These are phyloP conservation scores for Gryllus bimaculatus DNA, from an alignment of 1,140 invertebrate species.

Conservation along the genomic window DNA sequence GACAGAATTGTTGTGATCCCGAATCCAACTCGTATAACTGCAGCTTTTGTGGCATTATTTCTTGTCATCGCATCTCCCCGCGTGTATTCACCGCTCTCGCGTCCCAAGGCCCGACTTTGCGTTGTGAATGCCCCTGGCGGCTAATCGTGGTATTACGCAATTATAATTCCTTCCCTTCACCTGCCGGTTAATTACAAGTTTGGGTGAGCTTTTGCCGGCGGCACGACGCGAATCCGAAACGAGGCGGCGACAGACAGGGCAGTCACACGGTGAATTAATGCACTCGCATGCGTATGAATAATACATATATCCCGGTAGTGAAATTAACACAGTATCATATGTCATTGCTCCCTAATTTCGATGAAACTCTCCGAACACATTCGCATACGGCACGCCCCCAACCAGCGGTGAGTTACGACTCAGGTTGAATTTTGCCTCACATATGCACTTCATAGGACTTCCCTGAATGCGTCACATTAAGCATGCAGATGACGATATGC, in stretches of 20 bases:
- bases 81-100: too few species aligned
- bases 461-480: neutral
- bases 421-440: neutral
- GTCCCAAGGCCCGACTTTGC: neutral
- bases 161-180: neutral
- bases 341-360: neutral
- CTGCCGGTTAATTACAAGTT: neutral
- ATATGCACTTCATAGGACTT: neutral
- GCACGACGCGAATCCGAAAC: neutral
- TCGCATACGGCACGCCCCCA: neutral
- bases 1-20: too few species aligned
- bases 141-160: neutral
- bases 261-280: neutral
- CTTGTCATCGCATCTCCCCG: too few species aligned
- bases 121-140: neutral
- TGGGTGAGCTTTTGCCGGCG: neutral
- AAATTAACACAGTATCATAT: conserved; percentile 2
- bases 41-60: too few species aligned
- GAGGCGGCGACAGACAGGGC: neutral
- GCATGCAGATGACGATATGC: neutral
- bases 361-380: neutral
- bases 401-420: neutral
- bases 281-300: neutral
- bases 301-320: neutral
- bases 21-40: too few species aligned